These are phyloP conservation scores for Baronia brevicornis DNA, from an alignment of 2,888 invertebrate species.

Conservation along the genomic window DNA sequence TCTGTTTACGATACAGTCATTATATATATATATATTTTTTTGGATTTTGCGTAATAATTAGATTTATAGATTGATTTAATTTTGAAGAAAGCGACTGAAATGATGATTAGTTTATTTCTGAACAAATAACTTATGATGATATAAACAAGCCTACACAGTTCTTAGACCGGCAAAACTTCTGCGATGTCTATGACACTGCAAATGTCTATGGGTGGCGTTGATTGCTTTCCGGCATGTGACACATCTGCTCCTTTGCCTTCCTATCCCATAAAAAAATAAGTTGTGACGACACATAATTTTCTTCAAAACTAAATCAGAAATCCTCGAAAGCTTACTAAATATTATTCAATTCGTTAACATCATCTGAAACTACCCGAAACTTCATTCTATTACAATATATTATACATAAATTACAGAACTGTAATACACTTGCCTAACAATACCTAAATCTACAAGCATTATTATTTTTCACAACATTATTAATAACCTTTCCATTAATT, in stretches of 20 bases:
- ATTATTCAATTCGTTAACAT: conserved; percentile 27
- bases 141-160: too few species aligned
- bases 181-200: too few species aligned
- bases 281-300: background rate
- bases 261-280: background rate
- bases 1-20: conserved; percentile 23
- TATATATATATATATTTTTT: conserved; percentile 21
- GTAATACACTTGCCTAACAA: conserved; percentile 33
- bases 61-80: conserved; percentile 6
- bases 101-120: too few species aligned
- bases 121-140: too few species aligned
- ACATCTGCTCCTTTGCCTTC: too few species aligned
- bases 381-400: conserved; percentile 33
- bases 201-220: too few species aligned
- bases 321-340: conserved; percentile 36
- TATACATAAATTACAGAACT: conserved; percentile 26
- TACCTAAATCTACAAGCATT: conserved; percentile 17
- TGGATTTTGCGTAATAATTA: conserved; percentile 23
- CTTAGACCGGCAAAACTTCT: too few species aligned
- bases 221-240: too few species aligned
- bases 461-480: conserved; percentile 1
- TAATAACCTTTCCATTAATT: too few species aligned
- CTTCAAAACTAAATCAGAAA: conserved; percentile 33
- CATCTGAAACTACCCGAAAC: conserved; percentile 53
- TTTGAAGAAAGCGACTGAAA: background rate